Conservation (phyloP, 2,888 invertebrate species). For the Sacculina carcini region DNA sequence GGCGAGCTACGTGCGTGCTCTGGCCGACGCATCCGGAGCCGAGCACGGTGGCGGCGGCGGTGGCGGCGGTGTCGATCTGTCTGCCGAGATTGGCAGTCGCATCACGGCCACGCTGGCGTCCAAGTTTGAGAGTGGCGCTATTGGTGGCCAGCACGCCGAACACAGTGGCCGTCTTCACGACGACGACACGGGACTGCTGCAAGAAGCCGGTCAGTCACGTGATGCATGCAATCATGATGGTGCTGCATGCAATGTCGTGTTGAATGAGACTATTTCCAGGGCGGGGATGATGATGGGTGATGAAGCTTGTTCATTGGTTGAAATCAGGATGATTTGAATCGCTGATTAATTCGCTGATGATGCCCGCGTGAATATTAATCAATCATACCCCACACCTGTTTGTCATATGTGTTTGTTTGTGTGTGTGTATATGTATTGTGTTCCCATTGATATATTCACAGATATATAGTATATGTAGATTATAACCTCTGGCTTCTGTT, state of each 20-base stretch:
- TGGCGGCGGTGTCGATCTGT: too few relatives aligned
- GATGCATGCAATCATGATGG: too few relatives aligned
- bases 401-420: neutral
- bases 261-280: neutral
- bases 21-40: slow-evolving; percentile 22
- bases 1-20: slow-evolving; percentile 74
- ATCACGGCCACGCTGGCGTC: slow-evolving; percentile 11
- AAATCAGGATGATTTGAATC: too few relatives aligned
- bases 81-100: neutral
- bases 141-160: slow-evolving; percentile 5
- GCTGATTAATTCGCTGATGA: too few relatives aligned
- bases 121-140: slow-evolving; percentile 10
- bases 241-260: neutral
- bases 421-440: neutral
- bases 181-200: slow-evolving; percentile 14
- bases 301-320: too few relatives aligned
- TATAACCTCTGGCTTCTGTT: slow-evolving; percentile 4
- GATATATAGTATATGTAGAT: neutral
- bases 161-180: slow-evolving; percentile 4
- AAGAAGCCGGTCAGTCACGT: slow-evolving; percentile 14
- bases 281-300: neutral
- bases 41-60: slow-evolving; percentile 14
- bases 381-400: neutral
- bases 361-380: too few relatives aligned
- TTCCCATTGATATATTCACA: neutral